phyloP scores from a whole-genome alignment of 2,113 vertebrate genomes.

The Ciconia maguari region DNA sequence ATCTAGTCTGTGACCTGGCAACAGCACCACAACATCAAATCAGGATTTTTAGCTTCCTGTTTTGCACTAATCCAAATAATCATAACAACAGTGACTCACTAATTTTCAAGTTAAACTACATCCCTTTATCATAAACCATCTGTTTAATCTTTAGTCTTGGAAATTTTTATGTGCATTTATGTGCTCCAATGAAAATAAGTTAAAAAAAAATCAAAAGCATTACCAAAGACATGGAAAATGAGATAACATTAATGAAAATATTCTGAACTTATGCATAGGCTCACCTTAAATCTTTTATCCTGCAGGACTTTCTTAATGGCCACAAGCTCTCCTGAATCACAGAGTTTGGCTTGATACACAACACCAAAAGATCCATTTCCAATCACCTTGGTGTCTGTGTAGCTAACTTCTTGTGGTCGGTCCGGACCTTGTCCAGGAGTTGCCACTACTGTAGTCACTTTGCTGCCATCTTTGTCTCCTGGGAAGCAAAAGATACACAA shows the following conservation, averaged over 20 bases:
- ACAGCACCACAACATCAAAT: background rate
- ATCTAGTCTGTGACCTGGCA: background rate
- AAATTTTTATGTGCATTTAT: background rate
- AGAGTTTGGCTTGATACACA: slow-evolving; percentile 98
- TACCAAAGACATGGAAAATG: background rate
- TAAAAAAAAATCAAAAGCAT: background rate
- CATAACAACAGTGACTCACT: background rate
- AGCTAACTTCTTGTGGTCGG: slow-evolving; percentile 98
- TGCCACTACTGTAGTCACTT: slow-evolving; percentile 97
- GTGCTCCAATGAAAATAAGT: background rate
- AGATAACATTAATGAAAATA: background rate
- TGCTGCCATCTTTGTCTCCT: slow-evolving; percentile 99
- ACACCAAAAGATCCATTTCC: slow-evolving; percentile 98
- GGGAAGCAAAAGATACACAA: background rate
- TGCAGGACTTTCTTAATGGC: slow-evolving; percentile 99
- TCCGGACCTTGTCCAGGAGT: slow-evolving; percentile 97
- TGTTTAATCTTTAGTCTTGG: background rate
- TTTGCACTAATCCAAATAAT: background rate
- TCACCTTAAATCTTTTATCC: slow-evolving; percentile 99
- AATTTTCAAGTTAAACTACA: slow-evolving; percentile 3
- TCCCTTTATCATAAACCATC: background rate
- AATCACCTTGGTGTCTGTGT: slow-evolving; percentile 98
- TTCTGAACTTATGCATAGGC: background rate
- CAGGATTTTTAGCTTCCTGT: background rate
- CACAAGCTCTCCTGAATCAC: slow-evolving; percentile 96